Evolutionary conservation across 2,797 vertebrate species (phyloP), one percentile per base, ranked within the genome.

Genomic region (Rallus crepitans): DNA sequence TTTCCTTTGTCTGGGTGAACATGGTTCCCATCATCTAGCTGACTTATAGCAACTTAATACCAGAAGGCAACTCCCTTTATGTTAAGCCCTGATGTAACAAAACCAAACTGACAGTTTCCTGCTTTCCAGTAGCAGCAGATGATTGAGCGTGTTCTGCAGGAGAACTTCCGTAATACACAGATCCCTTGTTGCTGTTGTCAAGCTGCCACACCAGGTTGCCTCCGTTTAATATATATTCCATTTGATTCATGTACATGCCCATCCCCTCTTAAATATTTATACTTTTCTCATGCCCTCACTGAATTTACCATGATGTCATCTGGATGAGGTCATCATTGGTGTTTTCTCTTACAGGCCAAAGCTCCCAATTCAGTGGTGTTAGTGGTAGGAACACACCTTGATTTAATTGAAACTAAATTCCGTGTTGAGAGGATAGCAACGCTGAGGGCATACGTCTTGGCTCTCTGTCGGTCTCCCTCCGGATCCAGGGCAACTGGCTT

Each of bases 371-470:
- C 99, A 0, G 98, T 98, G 3, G 99, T 99, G 93, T 83, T 99
- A 81, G 99, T 99, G 55, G 98, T 99, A 1, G 99, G 99, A 65
- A 99, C 99, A 4, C 99, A 99, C 96, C 97, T 99, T 95, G 99
- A 99, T 96, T 98, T 99, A 55, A 99, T 99, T 3, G 99, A 99
- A 79, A 98, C 98, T 0, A 99, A 99, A 92, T 99, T 99, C 94
- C 99, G 99, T 0, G 98, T 98, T 3, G 99, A 99, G 96, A 98
- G 99, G 45, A 98, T 99, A 6, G 99, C 99, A 1, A 99, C 99
- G 0, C 98, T 99, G 27, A 98, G 99, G 6, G 99, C 99, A 1
- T 99, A 99, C 0, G 98, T 99, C 71, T 98, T 99, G 97, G 99
- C 99, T 0, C 98, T 99, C 50, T 99, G 99, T 95, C 98, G 99